Conservation (phyloP, 1,140 invertebrate genomes). For the Mizuhopecten yessoensis region DNA sequence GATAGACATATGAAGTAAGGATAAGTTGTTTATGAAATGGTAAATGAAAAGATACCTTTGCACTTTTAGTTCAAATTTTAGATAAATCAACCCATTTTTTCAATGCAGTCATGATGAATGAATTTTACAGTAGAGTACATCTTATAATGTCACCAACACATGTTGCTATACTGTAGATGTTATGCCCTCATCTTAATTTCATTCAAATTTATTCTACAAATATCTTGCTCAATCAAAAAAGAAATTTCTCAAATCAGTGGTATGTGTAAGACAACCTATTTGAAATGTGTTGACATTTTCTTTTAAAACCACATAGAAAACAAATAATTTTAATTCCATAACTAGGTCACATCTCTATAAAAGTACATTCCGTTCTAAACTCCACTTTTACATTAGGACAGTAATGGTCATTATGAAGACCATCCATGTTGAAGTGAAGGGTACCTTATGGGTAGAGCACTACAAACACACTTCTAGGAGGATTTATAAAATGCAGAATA, state of each 20-base stretch:
- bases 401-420: too few species aligned
- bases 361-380: neutral
- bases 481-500: too few species aligned
- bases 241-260: conserved; percentile 16
- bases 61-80: conserved; percentile 22
- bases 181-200: neutral
- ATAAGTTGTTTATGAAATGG: too few species aligned
- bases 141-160: neutral
- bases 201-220: conserved; percentile 11
- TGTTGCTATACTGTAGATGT: neutral
- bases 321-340: neutral
- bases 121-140: neutral
- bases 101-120: neutral
- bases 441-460: too few species aligned
- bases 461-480: too few species aligned
- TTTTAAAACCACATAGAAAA: neutral
- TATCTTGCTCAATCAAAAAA: neutral
- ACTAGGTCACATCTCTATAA: neutral
- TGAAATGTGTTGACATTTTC: neutral
- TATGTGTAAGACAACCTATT: neutral
- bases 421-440: too few species aligned
- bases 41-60: neutral
- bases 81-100: conserved; percentile 2
- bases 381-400: too few species aligned
- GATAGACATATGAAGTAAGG: neutral